Evolutionary conservation across 2,113 vertebrate genomes (phyloP), one percentile per base, ranked within the genome.

Genomic region (Dromas ardeola): DNA sequence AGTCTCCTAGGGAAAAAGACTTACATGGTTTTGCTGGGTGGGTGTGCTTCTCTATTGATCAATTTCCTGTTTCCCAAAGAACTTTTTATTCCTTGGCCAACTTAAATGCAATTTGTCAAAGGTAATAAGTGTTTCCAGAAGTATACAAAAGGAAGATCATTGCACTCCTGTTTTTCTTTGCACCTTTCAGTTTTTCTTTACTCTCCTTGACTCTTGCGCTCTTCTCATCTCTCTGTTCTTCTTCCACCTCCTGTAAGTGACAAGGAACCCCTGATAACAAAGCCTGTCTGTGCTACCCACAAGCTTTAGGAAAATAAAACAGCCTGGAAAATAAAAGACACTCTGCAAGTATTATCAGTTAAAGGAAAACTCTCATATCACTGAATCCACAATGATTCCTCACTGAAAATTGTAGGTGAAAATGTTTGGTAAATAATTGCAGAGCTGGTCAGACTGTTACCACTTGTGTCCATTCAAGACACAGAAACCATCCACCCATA

Each of bases 11-110:
- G 15, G 42, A 30, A 93, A 90, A 94, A 73, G 15, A 56, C 18
- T 62, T 67, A 15, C 0, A 0, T 22, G 43, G 7, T 34, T 32
- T 4, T 42, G 38, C 8, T 16, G 23, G 1, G 5, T 14, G 3
- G n/a, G 3, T 40, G 10, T 53, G 26, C 26, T 52, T 30, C 3
- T 69, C 19, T 84, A 21, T 38, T 30, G n/a, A 38, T 73, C 25
- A 67, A 0, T 55, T 50, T 72, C 43, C 12, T 55, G 5, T 81
- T 84, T 84, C 16, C 15, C 69, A 84, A 70, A 92, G 15, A 71
- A 32, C 19, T 84, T 78, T 63, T 78, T 29, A 58, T 38, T 66
- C 34, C 42, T 86, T 71, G 30, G 20, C 5, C 25, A 71, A 67
- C 62, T 55, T 38, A 91, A 91, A 89, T 26, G 6, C 15, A 59